phyloP scores from a whole-genome alignment of 2,888 invertebrate species.

The Nemotelus nigrinus region DNA sequence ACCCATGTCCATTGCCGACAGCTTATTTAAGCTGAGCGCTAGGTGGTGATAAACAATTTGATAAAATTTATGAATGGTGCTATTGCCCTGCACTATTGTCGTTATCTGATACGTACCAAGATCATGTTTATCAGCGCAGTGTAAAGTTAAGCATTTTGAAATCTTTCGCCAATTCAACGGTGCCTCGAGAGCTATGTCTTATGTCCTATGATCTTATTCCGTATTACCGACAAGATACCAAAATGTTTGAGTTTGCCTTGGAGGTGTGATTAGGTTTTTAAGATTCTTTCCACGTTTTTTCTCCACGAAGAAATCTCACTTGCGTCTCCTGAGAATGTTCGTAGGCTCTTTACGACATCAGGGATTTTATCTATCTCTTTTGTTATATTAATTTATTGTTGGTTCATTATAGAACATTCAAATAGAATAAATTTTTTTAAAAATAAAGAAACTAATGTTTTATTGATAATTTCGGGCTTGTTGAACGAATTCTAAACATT shows the following conservation, averaged over 20 bases:
- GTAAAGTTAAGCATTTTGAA: conserved; percentile 19
- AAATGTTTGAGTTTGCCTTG: conserved; percentile 27
- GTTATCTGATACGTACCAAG: conserved; percentile 11
- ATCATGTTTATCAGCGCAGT: conserved; percentile 6
- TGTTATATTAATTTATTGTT: no score
- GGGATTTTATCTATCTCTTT: conserved; percentile 45
- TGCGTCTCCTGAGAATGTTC: conserved; percentile 11
- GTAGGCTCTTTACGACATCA: conserved; percentile 25
- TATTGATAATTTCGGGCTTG: no score
- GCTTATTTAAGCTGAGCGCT: neutral
- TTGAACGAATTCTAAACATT: no score
- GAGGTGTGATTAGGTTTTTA: conserved; percentile 16
- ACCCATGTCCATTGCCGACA: conserved; percentile 18
- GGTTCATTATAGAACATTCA: no score
- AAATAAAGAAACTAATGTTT: no score
- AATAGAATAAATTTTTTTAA: no score
- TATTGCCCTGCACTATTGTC: conserved; percentile 39
- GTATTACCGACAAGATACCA: conserved; percentile 32
- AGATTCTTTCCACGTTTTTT: conserved; percentile 27
- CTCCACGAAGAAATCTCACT: conserved; percentile 11
- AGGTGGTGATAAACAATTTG: conserved; percentile 5
- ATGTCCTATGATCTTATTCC: conserved; percentile 48
- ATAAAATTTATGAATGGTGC: conserved; percentile 24
- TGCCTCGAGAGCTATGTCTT: conserved; percentile 45
- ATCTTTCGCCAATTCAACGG: conserved; percentile 17